Evolutionary conservation across 2,797 vertebrate genomes (phyloP).

Genomic region (Neosilurus hyrtlii): DNA sequence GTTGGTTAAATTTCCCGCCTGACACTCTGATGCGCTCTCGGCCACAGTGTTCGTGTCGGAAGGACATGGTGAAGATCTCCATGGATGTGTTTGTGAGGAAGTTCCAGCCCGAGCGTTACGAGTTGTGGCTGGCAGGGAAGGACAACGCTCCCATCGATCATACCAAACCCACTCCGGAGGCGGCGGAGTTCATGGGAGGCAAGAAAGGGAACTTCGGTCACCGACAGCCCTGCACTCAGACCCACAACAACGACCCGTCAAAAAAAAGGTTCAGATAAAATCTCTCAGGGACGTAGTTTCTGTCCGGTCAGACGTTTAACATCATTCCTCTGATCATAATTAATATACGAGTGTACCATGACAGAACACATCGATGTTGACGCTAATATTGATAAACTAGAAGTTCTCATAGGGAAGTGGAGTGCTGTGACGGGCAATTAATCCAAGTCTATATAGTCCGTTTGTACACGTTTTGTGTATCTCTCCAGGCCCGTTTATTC

Average conservation of each 20-base stretch:
- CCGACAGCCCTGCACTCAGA: slow-evolving; percentile 56
- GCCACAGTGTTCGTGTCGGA: slow-evolving; percentile 89
- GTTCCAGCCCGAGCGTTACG: slow-evolving; percentile 93
- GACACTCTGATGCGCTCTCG: neutral
- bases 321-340: too few relatives aligned
- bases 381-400: too few relatives aligned
- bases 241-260: slow-evolving; percentile 65
- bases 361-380: too few relatives aligned
- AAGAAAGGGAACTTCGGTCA: slow-evolving; percentile 54
- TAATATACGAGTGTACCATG: too few relatives aligned
- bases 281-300: neutral
- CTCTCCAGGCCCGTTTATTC: too few relatives aligned
- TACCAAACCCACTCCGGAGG: slow-evolving; percentile 85
- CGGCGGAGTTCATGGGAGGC: slow-evolving; percentile 82
- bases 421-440: too few relatives aligned
- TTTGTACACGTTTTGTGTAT: too few relatives aligned
- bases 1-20: neutral
- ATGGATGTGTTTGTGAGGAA: slow-evolving; percentile 98
- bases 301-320: neutral
- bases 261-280: slow-evolving; percentile 67
- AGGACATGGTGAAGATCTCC: slow-evolving; percentile 99
- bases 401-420: too few relatives aligned
- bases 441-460: too few relatives aligned
- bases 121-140: slow-evolving; percentile 88
- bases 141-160: slow-evolving; percentile 85